phyloP scores from a whole-genome alignment of 2,888 invertebrate genomes.

The Drosophila histrio region DNA sequence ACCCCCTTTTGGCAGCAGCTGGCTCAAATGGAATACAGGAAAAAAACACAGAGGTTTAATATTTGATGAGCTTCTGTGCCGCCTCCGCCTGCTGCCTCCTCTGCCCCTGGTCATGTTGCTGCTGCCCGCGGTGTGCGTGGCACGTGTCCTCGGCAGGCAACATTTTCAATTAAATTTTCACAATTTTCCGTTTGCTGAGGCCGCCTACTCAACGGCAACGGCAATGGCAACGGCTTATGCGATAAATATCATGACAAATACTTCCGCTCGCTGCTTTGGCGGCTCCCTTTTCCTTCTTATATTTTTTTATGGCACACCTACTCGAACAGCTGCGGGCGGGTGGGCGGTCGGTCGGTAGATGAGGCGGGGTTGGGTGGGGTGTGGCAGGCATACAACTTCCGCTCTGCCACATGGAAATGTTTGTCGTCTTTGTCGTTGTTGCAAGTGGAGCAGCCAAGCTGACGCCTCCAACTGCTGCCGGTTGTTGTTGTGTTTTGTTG shows the following conservation, averaged over 20 bases:
- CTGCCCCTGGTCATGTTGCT: not conserved
- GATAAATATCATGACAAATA: conserved; percentile 77
- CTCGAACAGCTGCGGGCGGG: conserved; percentile 15
- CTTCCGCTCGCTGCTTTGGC: conserved; percentile 57
- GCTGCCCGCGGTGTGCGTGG: conserved; percentile 10
- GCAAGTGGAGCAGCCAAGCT: conserved; percentile 52
- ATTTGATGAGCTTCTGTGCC: conserved; percentile 61
- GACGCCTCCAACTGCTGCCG: conserved; percentile 31
- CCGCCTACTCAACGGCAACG: conserved; percentile 52
- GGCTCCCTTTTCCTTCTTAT: conserved; percentile 10
- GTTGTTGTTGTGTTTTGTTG: conserved; percentile 14
- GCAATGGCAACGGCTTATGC: conserved; percentile 64
- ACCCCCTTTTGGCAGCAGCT: conserved; percentile 41
- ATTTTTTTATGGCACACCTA: conserved; percentile 30
- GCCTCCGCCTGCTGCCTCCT: not conserved
- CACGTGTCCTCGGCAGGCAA: conserved; percentile 46
- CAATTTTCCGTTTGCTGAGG: conserved; percentile 61
- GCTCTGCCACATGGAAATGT: conserved; percentile 60
- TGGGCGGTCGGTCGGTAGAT: not conserved
- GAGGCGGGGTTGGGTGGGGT: not conserved
- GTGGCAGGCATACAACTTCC: conserved; percentile 50
- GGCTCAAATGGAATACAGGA: conserved; percentile 28
- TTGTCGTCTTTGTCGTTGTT: conserved; percentile 30
- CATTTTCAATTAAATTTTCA: conserved; percentile 76
- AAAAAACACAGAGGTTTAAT: conserved; percentile 45